These are phyloP conservation scores for Falco biarmicus DNA, from an alignment of 2,797 vertebrate genomes.

Conservation along the genomic window DNA sequence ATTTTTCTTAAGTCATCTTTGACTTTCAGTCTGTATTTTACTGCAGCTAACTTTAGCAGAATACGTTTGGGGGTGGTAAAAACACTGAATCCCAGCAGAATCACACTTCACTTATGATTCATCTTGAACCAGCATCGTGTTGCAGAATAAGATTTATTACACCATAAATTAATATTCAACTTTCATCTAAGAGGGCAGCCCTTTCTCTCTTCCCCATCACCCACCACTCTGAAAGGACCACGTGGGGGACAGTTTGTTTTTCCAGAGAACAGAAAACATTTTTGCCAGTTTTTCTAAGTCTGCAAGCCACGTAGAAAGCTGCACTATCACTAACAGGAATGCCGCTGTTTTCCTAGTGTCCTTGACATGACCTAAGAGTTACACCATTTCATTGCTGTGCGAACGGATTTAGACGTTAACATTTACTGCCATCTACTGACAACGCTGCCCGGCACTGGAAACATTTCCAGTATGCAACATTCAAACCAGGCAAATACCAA, in stretches of 20 bases:
- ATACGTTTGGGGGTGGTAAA: background rate
- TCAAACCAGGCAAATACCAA: background rate
- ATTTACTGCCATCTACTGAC: constrained; percentile 67
- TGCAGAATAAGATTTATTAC: background rate
- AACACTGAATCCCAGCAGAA: background rate
- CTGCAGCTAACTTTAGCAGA: background rate
- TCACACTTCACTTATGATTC: background rate
- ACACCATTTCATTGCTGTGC: background rate
- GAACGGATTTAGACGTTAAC: background rate
- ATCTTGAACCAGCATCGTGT: background rate
- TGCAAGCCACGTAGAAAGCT: background rate
- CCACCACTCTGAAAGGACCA: background rate
- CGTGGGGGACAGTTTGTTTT: rapidly evolving
- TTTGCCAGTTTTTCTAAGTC: background rate
- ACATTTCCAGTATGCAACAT: background rate
- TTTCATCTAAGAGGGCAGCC: rapidly evolving
- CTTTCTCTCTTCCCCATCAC: background rate
- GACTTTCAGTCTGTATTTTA: background rate
- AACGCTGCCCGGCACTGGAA: rapidly evolving
- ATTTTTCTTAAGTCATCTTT: background rate
- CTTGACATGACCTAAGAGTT: background rate
- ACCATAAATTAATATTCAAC: background rate
- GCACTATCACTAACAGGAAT: background rate
- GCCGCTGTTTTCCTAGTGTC: background rate
- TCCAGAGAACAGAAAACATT: background rate